These are phyloP conservation scores for Syritta pipiens DNA, from an alignment of 2,888 invertebrate genomes.

Conservation along the genomic window DNA sequence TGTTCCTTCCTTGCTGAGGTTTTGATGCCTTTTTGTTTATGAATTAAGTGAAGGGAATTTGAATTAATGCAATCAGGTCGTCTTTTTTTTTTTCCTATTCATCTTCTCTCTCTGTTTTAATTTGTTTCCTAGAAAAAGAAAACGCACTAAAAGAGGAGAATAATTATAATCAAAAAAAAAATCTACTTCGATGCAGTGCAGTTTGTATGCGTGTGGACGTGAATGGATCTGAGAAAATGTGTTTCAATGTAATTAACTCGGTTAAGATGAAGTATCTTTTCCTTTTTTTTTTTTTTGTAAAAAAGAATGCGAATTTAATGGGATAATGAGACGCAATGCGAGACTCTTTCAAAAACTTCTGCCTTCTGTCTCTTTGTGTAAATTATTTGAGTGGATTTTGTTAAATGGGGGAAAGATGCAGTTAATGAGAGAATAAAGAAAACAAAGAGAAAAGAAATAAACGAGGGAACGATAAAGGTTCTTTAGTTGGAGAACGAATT, in stretches of 20 bases:
- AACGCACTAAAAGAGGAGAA: conserved; percentile 8
- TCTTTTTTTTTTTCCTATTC: neutral
- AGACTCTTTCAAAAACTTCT: no score
- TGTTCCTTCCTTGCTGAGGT: conserved; percentile 10
- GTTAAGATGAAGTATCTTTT: neutral
- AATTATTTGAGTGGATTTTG: no score
- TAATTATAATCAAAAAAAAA: conserved; percentile 30
- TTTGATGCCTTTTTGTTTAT: conserved; percentile 44
- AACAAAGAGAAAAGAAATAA: no score
- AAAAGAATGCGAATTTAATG: conserved; percentile 33
- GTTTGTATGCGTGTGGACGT: conserved; percentile 5
- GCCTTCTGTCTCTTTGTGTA: no score
- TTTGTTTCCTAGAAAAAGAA: conserved; percentile 55
- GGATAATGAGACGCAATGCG: conserved; percentile 23
- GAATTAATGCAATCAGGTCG: conserved; percentile 61
- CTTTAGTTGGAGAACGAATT: no score
- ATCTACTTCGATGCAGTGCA: neutral
- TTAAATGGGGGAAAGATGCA: no score
- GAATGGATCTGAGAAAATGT: conserved; percentile 20
- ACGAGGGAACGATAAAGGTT: no score
- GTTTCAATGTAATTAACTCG: conserved; percentile 33
- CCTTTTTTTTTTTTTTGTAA: conserved; percentile 2
- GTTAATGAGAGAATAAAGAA: no score
- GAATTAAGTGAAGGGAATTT: conserved; percentile 66
- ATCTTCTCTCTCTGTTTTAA: conserved; percentile 54